Evolutionary conservation across 1,140 invertebrate species (phyloP), one percentile per base, ranked within the genome.

Genomic region (Drosophila pandora): DNA sequence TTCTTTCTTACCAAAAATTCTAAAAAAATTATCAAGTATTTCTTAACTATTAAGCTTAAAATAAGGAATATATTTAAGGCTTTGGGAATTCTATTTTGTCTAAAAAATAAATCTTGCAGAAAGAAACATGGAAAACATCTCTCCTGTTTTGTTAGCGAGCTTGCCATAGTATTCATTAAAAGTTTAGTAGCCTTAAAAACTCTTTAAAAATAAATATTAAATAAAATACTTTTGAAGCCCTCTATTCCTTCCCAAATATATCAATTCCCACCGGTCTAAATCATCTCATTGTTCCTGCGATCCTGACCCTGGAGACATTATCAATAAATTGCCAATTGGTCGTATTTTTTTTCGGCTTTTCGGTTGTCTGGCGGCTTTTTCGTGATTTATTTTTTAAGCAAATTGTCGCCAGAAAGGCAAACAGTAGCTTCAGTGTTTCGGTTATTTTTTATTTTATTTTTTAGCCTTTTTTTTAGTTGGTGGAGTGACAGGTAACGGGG

Each of bases 331-430:
- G 34, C 83, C 74, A 52, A 41, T 74, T 70, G 64, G 73, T 77
- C 74, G 64, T 81, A 78, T 70, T 71, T 78, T 85, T 17, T 17
- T 17, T 17, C 17, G 17, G 17, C 17, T 17, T 17, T 17, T 17
- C 17, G 55, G 67, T 54, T 50, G 75, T 77, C 56, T 65, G 45
- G 25, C 55, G 59, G 34, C 37, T 67, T 83, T 67, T 67, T 87
- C 83, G 83, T 87, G 83, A 85, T 87, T 87, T 87, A 87, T 87
- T 88, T 87, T 88, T 88, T 83, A 85, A 87, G 82, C 82, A 85
- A 85, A 85, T 85, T 85, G 82, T 85, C 82, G 82, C 82, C 62
- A 68, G 64, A 13, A 21, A 59, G 59, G 32, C 30, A 43, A 13
- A 60, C 47, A 60, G 57, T 53, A 39, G 62, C 55, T 43, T 21